phyloP scores from a whole-genome alignment of 2,797 vertebrate genomes.

The Chaetodon trifasciatus region DNA sequence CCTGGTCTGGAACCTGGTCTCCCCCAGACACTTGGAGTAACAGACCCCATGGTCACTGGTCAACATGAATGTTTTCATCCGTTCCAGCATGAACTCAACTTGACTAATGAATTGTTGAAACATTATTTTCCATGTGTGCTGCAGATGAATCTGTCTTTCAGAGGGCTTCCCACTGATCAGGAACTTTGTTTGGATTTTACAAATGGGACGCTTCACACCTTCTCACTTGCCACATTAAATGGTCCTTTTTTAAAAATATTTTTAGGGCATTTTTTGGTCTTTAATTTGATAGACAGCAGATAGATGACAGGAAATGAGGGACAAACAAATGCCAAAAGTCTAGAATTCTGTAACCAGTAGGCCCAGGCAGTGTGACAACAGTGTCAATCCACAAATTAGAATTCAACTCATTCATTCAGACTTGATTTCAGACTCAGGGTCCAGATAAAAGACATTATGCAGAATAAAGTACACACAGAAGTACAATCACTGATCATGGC shows the following conservation, averaged over 20 bases:
- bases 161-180: conserved; percentile 32
- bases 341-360: too few species aligned
- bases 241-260: too few species aligned
- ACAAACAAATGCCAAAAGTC: too few species aligned
- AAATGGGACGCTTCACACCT: neutral
- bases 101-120: neutral
- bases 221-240: too few species aligned
- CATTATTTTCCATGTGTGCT: neutral
- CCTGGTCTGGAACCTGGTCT: neutral
- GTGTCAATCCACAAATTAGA: too few species aligned
- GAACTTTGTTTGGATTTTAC: neutral
- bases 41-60: neutral
- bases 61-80: conserved; percentile 23
- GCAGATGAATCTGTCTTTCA: neutral
- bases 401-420: too few species aligned
- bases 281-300: neutral
- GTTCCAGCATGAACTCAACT: conserved; percentile 41
- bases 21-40: neutral
- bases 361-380: too few species aligned
- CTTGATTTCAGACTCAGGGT: too few species aligned
- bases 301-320: neutral
- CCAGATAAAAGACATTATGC: too few species aligned
- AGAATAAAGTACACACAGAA: too few species aligned
- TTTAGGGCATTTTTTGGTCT: neutral
- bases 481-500: too few species aligned